These are phyloP conservation scores for Drosophila arawakana DNA, from an alignment of 1,140 invertebrate species.

Conservation along the genomic window DNA sequence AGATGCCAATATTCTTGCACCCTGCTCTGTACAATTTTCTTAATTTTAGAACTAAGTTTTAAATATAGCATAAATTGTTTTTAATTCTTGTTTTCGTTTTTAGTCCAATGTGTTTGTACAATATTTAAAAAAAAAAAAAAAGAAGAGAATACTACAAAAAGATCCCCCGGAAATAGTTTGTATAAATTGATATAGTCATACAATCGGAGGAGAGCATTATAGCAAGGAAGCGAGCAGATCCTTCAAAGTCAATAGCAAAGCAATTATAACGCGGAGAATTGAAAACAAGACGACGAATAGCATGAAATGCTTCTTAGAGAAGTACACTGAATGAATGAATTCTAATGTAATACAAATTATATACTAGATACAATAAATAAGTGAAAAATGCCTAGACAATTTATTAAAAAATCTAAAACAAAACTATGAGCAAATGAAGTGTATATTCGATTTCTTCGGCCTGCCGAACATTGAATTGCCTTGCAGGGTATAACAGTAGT, in stretches of 20 bases:
- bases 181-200: slow-evolving; percentile 37
- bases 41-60: slow-evolving; percentile 66
- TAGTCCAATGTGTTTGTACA: slow-evolving; percentile 76
- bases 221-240: slow-evolving; percentile 24
- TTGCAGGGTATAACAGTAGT: slow-evolving; percentile 27
- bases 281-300: slow-evolving; percentile 77
- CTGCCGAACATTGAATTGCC: slow-evolving; percentile 20
- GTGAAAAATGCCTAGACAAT: slow-evolving; percentile 67
- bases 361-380: slow-evolving; percentile 67
- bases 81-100: slow-evolving; percentile 67
- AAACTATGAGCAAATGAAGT: slow-evolving; percentile 8
- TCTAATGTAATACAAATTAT: slow-evolving; percentile 63
- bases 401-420: slow-evolving; percentile 58
- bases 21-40: slow-evolving; percentile 54
- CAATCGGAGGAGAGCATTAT: slow-evolving; percentile 38
- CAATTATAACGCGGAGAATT: slow-evolving; percentile 70
- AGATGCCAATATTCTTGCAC: slow-evolving; percentile 29
- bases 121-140: slow-evolving; percentile 42
- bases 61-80: slow-evolving; percentile 68
- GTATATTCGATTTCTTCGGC: slow-evolving; percentile 14
- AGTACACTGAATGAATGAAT: slow-evolving; percentile 66
- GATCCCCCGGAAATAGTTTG: slow-evolving; percentile 31
- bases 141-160: neutral
- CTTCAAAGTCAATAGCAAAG: slow-evolving; percentile 59
- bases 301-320: slow-evolving; percentile 74